Conservation (phyloP, 2,888 invertebrate species). For the Megaustenia siamemsis region DNA sequence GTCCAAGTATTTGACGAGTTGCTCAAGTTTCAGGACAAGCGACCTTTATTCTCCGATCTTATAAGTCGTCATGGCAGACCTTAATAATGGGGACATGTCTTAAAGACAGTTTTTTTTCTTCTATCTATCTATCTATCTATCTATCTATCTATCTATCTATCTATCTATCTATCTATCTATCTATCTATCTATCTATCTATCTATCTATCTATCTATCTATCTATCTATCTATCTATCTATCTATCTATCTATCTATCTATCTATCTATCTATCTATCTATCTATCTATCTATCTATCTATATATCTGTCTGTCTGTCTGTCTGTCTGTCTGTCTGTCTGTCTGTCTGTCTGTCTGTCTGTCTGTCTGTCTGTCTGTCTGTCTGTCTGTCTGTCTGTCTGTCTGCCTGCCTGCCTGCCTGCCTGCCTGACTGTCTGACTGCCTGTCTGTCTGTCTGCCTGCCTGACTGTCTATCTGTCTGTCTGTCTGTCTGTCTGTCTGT, state of each 20-base stretch:
- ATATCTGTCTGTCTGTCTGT: not conserved
- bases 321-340: not conserved
- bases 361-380: not conserved
- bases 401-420: not conserved
- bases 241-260: slow-evolving; percentile 9
- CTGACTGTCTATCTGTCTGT: not conserved
- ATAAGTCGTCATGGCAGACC: no score
- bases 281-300: slow-evolving; percentile 9
- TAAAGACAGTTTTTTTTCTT: no score
- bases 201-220: slow-evolving; percentile 1
- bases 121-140: no score
- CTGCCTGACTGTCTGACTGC: not conserved
- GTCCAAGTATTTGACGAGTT: no score
- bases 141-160: no score
- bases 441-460: not conserved
- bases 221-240: slow-evolving; percentile 9
- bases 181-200: slow-evolving; percentile 9
- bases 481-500: not conserved
- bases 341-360: not conserved
- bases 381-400: slow-evolving; percentile 9
- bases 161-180: slow-evolving; percentile 9
- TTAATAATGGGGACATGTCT: no score
- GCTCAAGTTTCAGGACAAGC: no score
- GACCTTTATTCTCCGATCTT: no score
- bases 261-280: slow-evolving; percentile 9